phyloP scores from a whole-genome alignment of 2,888 invertebrate genomes.

The Plemyria rubiginata region DNA sequence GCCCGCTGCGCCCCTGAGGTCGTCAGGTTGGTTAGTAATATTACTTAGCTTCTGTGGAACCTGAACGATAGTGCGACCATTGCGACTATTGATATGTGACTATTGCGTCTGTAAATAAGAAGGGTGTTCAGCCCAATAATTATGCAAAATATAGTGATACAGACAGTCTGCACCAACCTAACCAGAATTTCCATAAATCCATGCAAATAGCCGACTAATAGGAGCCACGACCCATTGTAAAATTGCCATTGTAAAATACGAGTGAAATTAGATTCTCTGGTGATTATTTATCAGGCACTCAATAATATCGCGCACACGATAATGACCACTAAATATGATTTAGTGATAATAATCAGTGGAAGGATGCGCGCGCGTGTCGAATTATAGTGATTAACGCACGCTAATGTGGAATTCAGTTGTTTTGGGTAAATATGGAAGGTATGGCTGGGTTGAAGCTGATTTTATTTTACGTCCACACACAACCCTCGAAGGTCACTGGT shows the following conservation, averaged over 20 bases:
- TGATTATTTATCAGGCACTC: constrained; percentile 45
- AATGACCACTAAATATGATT: constrained; percentile 52
- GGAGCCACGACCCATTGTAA: constrained; percentile 28
- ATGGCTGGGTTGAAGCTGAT: background rate
- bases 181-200: constrained; percentile 27
- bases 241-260: constrained; percentile 34
- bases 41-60: no score
- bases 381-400: constrained; percentile 43
- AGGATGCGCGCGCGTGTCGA: constrained; percentile 43
- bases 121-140: background rate
- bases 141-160: background rate
- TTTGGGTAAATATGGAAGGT: background rate
- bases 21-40: no score
- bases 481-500: no score
- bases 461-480: no score
- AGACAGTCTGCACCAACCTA: constrained; percentile 13
- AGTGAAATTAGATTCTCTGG: constrained; percentile 42
- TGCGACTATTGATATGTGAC: no score
- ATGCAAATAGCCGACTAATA: constrained; percentile 35
- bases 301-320: constrained; percentile 45
- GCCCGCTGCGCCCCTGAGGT: no score
- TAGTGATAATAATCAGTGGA: constrained; percentile 48
- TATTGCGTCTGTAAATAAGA: background rate
- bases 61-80: no score
- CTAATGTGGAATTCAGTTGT: constrained; percentile 33